A percentile compares a stretch with the other conserved stretches of the same genome.
Evolutionary conservation across 64 coral and sea anemone species (phyloP).

Genomic region (Pachyseris speciosa): DNA sequence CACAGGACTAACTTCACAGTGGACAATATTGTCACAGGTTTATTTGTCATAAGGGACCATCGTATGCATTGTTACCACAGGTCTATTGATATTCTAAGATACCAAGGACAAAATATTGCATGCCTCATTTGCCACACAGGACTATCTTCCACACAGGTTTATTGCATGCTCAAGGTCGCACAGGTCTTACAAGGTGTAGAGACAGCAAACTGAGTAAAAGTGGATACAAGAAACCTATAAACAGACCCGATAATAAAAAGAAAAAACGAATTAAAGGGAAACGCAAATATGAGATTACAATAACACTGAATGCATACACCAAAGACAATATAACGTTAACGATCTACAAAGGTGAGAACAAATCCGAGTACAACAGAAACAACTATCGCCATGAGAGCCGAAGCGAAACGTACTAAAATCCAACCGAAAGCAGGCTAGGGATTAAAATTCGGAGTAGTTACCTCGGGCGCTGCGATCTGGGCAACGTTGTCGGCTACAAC

Average conservation of each 20-base stretch:
- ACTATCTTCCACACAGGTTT: conserved; percentile 30
- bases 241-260: no score
- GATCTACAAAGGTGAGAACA: conserved; percentile 4
- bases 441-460: conserved; percentile 7
- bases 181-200: background rate
- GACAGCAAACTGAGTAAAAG: background rate
- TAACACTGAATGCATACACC: background rate
- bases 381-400: background rate
- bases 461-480: background rate
- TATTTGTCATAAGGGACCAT: background rate
- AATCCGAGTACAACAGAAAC: background rate
- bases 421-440: background rate
- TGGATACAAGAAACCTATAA: no score
- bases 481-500: background rate
- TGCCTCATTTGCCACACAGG: background rate
- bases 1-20: no score
- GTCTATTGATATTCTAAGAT: background rate
- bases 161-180: conserved; percentile 16
- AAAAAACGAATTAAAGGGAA: background rate
- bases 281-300: background rate
- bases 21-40: background rate
- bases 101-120: conserved; percentile 14
- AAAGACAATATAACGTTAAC: background rate
- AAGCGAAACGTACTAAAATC: background rate
- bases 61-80: background rate